These are phyloP conservation scores for Ethmia dodecea DNA, from an alignment of 2,888 invertebrate species.

Conservation along the genomic window DNA sequence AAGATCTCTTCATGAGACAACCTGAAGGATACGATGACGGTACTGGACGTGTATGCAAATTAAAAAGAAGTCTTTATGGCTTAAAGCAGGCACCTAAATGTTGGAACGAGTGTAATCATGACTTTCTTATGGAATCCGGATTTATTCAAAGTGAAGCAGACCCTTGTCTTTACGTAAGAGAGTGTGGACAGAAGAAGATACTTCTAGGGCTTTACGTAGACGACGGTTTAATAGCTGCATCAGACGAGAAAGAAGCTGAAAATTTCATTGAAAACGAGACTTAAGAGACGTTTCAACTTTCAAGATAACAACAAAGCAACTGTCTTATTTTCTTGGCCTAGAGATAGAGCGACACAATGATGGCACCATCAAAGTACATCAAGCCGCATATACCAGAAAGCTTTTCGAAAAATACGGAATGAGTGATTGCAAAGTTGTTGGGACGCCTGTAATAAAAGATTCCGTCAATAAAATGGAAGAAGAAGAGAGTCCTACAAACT, in stretches of 20 bases:
- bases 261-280: background rate
- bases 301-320: constrained; percentile 4
- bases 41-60: constrained; percentile 3
- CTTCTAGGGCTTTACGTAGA: constrained; percentile 13
- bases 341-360: constrained; percentile 1
- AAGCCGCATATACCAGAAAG: constrained; percentile 2
- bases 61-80: constrained; percentile 5
- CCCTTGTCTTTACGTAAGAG: constrained; percentile 12
- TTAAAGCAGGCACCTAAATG: constrained; percentile 14
- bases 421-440: constrained; percentile 1
- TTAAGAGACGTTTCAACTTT: background rate
- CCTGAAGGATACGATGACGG: constrained; percentile 9
- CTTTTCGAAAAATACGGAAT: constrained; percentile 2
- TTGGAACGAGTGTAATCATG: constrained; percentile 11
- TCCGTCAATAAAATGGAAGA: background rate
- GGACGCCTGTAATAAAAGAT: constrained; percentile 2
- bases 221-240: constrained; percentile 11
- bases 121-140: constrained; percentile 5
- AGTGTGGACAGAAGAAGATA: constrained; percentile 2
- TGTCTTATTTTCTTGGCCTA: constrained; percentile 4
- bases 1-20: constrained; percentile 9
- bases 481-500: background rate
- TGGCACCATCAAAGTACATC: constrained; percentile 1
- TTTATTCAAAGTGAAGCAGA: constrained; percentile 10
- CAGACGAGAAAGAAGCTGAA: background rate